A percentile compares a stretch with the other conserved stretches of the same genome.
Conservation (phyloP, 2,797 vertebrate species). For the Crotalus adamanteus region DNA sequence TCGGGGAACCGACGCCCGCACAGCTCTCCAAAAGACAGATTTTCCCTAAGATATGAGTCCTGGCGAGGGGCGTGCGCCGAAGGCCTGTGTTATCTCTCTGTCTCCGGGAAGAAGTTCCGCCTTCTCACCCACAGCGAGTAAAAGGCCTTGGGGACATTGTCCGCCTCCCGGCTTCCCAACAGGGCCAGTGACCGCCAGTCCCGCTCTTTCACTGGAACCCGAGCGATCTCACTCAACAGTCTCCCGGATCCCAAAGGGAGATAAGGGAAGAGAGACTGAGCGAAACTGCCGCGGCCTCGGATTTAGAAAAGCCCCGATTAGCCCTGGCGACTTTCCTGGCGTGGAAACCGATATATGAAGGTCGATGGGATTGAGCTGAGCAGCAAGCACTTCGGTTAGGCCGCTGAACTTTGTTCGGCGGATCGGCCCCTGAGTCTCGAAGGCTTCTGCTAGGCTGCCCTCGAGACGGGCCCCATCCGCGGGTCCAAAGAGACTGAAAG, state of each 20-base stretch:
- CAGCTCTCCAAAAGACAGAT: neutral
- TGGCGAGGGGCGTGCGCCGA: neutral
- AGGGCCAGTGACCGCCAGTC: neutral
- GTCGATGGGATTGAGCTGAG: neutral
- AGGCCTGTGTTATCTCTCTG: neutral
- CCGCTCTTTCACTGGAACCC: no score
- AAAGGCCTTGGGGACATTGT: neutral
- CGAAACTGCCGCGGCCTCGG: neutral
- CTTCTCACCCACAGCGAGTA: neutral
- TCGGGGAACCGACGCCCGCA: neutral
- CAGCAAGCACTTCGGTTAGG: neutral
- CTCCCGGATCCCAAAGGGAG: neutral
- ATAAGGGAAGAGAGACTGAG: neutral
- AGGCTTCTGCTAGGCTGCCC: neutral
- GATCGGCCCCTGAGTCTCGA: neutral
- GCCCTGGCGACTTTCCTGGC: neutral
- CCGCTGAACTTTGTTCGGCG: neutral
- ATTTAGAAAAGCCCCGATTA: neutral
- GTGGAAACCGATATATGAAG: neutral
- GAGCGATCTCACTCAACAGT: no score
- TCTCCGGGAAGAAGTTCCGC: neutral
- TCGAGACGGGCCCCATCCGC: neutral
- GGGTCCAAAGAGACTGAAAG: neutral
- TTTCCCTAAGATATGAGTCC: constrained; percentile 2
- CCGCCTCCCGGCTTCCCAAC: no score